A percentile compares a stretch with the other conserved stretches of the same genome.
Conservation (phyloP, 30 jellyfish, hydroid and myxozoan genomes). For the Nemopilema nomurai region DNA sequence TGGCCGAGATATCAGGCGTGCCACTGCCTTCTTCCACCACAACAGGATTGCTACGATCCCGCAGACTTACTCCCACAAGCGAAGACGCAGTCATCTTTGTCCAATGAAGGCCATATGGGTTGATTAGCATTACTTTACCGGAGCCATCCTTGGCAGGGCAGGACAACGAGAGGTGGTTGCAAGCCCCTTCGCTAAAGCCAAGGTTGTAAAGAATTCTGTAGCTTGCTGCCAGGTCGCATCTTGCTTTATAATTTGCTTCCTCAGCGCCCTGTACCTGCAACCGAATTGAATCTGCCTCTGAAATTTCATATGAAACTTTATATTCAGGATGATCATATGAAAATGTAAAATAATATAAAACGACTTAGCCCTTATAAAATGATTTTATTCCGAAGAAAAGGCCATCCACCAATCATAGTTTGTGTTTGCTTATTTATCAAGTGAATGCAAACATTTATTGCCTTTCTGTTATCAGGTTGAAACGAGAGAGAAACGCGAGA, state of each 20-base stretch:
- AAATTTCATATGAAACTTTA: not conserved
- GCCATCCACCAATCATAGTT: too few species aligned
- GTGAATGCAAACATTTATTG: too few species aligned
- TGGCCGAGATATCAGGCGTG: slow-evolving; percentile 69
- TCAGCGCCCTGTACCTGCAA: slow-evolving; percentile 22
- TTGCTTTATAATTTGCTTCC: slow-evolving; percentile 59
- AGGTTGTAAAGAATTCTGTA: slow-evolving; percentile 57
- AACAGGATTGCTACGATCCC: slow-evolving; percentile 35
- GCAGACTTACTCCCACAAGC: slow-evolving; percentile 55
- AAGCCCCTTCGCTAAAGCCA: slow-evolving; percentile 65
- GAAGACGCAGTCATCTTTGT: slow-evolving; percentile 72
- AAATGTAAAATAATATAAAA: too few species aligned
- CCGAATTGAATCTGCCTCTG: not conserved
- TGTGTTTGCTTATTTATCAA: too few species aligned
- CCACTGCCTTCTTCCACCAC: slow-evolving; percentile 56
- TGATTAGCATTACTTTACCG: slow-evolving; percentile 51
- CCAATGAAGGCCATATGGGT: slow-evolving; percentile 73
- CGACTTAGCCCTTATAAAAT: too few species aligned
- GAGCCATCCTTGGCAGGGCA: slow-evolving; percentile 83
- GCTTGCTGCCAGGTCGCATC: slow-evolving; percentile 77
- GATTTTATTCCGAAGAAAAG: too few species aligned
- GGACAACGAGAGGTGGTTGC: slow-evolving; percentile 70
- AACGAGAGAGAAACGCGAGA: too few species aligned
- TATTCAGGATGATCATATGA: too few species aligned
- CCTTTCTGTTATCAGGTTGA: too few species aligned